Conservation (phyloP, 2,888 invertebrate genomes). For the Mechanitis messenoides region DNA sequence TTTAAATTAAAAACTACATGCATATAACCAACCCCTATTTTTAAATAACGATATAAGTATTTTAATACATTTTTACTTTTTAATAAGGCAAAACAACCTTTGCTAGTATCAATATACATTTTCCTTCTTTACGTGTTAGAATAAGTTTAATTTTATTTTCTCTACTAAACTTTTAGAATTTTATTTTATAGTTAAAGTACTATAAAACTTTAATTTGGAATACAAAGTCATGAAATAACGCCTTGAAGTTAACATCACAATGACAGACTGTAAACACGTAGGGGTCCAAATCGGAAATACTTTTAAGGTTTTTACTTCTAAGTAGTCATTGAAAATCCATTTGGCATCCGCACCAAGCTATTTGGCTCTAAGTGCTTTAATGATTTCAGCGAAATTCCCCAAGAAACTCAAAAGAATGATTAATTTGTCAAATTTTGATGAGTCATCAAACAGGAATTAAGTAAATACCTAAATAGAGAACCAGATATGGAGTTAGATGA, state of each 20-base stretch:
- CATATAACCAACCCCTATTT: too few species aligned
- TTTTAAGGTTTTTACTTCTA: conserved; percentile 11
- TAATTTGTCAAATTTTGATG: conserved; percentile 45
- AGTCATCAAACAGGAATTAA: conserved; percentile 35
- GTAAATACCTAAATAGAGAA: conserved; percentile 16
- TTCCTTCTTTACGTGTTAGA: too few species aligned
- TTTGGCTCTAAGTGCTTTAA: conserved; percentile 64
- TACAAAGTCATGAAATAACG: too few species aligned
- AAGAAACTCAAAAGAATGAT: conserved; percentile 41
- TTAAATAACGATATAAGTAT: too few species aligned
- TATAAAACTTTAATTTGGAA: too few species aligned
- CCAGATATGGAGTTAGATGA: conserved; percentile 18
- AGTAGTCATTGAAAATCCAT: conserved; percentile 49
- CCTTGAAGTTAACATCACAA: neutral
- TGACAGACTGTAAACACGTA: neutral
- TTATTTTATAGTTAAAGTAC: too few species aligned
- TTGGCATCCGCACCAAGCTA: conserved; percentile 57
- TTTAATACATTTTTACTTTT: too few species aligned
- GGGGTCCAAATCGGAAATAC: neutral
- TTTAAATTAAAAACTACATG: too few species aligned
- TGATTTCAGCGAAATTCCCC: conserved; percentile 55
- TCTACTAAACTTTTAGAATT: too few species aligned
- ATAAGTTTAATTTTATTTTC: too few species aligned
- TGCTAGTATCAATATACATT: too few species aligned
- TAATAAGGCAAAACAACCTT: too few species aligned